Evolutionary conservation across 1,140 invertebrate genomes (phyloP), one percentile per base, ranked within the genome.

Genomic region (Drosophila trapezifrons): DNA sequence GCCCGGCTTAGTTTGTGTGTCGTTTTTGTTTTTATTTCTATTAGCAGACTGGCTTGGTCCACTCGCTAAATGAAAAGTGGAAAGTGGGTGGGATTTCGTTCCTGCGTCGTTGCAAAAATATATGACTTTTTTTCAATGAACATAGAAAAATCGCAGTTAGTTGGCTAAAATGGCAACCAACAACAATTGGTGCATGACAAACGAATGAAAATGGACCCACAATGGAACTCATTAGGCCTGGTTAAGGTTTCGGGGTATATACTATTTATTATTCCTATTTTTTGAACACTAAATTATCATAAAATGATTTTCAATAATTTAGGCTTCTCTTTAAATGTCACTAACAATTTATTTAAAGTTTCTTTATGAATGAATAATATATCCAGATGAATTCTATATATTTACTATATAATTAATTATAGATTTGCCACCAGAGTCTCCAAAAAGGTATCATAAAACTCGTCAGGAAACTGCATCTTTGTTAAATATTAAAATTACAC

Each of bases 21-120:
- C 69, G 76, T 79, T 86, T 71, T 83, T 87, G 83, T 83, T 87
- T 87, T 87, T 89, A 87, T 87, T 87, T 87, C 83, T 89, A 87
- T 87, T 87, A 87, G 83, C 76, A 87, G 80, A 83, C 66, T 65
- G 73, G 78, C 81, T 76, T 70, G 78, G 57, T 59, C 84, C 67
- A 73, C 79, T 80, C 67, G 80, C 84, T 76, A 87, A 83, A 87
- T 80, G 83, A 87, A 87, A 86, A 87, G 76, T 62, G 40, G 43
- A 55, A 69, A 46, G 42, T 57, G 65, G 52, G 55, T 60, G 58
- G 63, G 29, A 20, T 27, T n/a, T 32, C 6, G 37, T 42, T 15
- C 29, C 46, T 40, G 9, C n/a, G 22, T 66, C 46, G 46, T 54
- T 69, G 62, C 62, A 17, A 73, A 72, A 78, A 78, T 52, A 55